Evolutionary conservation across 1,140 invertebrate species (phyloP), one percentile per base, ranked within the genome.

Genomic region (Megalonaias nervosa): DNA sequence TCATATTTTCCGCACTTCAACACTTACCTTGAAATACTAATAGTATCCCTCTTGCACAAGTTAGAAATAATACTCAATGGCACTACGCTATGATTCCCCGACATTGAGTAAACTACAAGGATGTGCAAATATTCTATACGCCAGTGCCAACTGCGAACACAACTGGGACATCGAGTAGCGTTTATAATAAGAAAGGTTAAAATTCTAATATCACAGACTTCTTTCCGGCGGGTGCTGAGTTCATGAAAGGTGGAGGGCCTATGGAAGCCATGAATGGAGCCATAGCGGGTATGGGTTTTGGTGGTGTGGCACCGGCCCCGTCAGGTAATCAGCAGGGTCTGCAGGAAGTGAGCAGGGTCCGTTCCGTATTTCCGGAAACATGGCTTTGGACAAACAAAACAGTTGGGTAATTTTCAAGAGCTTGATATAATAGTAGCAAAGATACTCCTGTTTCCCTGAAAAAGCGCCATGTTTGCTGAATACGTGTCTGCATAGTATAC

Each of bases 361-460:
- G 91, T n/a, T 86, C 86, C 64, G 64, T 90, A 61, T 92, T 91
- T 74, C 89, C 90, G 14, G 91, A 92, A 82, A 91, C 91, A 13
- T 92, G 91, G 90, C 79, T 92, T 19, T 92, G 91, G 89, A 80
- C 81, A 56, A 83, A 85, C 72, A 56, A 60, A 11, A 74, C 81
- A 15, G 78, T 83, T 60, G 83, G 83, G 90, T 90, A 87, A 85
- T 48, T 26, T 16, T 67, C 19, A n/a, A 67, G 9, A 15, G 23
- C 21, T 21, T 67, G 17, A 5, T 62, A 62, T 62, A 62, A 62
- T 12, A 61, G 14, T 2, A 14, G 11, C 60, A 62, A 23, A 12
- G 16, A 61, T 61, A 2, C 60, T n/a, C 19, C 6, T 23, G 0
- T 62, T 9, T 62, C 19, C 19, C 23, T 23, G 23, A 62, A 11